Base-by-base conservation (phyloP, 2,113 vertebrate species). In the Lipophrys pholis region DNA sequence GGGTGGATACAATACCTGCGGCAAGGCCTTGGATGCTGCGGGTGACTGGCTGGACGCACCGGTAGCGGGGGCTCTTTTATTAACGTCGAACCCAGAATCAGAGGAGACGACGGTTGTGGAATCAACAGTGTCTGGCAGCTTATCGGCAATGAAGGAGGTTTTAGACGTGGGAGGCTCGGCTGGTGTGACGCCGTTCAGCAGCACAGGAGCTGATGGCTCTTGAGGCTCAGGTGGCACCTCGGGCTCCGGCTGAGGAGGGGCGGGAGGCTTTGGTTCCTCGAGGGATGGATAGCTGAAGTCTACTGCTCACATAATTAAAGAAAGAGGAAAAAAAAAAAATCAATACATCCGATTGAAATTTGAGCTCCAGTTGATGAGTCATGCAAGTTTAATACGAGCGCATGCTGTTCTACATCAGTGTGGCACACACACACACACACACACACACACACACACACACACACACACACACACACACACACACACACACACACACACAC, bases 231-330 rank as follows among this genome's bases (percentile, higher is more conserved):
- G 73, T 42, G n/a, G 21, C 0, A 68, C 67, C 14, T 82, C 74
- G 5, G 81, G 78, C 52, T 90, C 78, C 21, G 86, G 80, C 10
- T 38, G 91, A 53, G 76, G 73, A 11, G 84, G 80, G 5, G 92
- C 78, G 46, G 87, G 70, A 62, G 95, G 92, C 79, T 97, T 95
- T 58, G 95, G 90, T 67, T 99, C 98, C 87, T 98, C 97, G 65
- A 99, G 90, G 12, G 96, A 95, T 0, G 98, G 98, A 56, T 99
- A 99, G 39, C 94, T 97, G 81, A 99, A 98, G 88, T 99, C 94
- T 93, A 99, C 98, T 99, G 80, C 52, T 89, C 63, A 51, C 63
- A 59, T 64, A 12, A 76, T 53, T 7, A 67, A 14, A 70, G 48
- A 62, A 58, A 39, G 69, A 7, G 7, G 49, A 38, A 7, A 15